A percentile compares a stretch with the other conserved stretches of the same genome.
Evolutionary conservation across 2,113 vertebrate genomes (phyloP).

Genomic region (Elanus axillaris): DNA sequence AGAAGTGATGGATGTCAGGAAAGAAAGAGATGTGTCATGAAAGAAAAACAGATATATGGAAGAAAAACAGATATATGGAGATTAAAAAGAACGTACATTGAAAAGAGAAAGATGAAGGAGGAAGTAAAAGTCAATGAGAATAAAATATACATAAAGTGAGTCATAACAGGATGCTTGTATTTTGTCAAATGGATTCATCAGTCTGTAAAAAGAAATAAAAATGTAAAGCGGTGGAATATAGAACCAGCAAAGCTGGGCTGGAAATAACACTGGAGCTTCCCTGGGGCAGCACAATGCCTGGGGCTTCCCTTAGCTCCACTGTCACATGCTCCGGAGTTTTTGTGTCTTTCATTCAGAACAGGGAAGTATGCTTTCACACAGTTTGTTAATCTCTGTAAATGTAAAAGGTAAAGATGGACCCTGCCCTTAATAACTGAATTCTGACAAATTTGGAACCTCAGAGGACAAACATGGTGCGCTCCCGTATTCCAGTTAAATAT

Average conservation of each 20-base stretch:
- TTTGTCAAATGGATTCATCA: background rate
- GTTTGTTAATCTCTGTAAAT: background rate
- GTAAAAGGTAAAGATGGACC: background rate
- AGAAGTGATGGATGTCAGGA: background rate
- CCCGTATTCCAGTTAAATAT: background rate
- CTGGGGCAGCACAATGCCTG: background rate
- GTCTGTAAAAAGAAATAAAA: background rate
- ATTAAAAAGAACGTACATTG: background rate
- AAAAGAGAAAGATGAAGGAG: background rate
- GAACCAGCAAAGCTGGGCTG: background rate
- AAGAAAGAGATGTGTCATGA: background rate
- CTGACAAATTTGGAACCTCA: background rate
- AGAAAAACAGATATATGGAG: background rate
- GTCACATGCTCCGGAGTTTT: fast-evolving
- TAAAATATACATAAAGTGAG: conserved; percentile 10
- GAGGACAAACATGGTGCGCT: background rate
- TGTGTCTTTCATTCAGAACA: background rate
- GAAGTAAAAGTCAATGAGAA: conserved; percentile 19
- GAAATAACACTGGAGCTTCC: background rate
- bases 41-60: background rate
- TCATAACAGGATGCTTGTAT: background rate
- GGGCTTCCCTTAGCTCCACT: background rate
- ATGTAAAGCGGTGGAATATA: background rate
- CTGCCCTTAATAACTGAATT: background rate
- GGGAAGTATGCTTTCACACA: fast-evolving